Evolutionary conservation across 2,113 vertebrate species (phyloP), one percentile per base, ranked within the genome.

Genomic region (Siniperca chuatsi): DNA sequence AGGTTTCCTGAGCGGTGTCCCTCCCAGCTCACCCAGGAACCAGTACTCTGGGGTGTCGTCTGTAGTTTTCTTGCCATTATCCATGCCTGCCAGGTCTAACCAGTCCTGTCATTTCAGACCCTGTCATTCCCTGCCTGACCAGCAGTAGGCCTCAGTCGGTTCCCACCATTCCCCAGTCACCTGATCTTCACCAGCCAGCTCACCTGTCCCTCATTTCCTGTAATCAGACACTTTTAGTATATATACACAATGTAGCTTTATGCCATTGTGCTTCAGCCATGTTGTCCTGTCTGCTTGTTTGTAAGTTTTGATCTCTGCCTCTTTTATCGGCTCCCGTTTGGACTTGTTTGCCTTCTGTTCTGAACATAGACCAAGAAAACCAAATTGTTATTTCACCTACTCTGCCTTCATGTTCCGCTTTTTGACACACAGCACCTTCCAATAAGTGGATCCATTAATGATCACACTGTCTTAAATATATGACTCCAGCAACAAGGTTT

Each of bases 161-260:
- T 76, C 44, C 57, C 37, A 46, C 46, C 25, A 37, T 46, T 74
- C 35, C 18, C 42, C 42, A 50, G 61, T 66, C 50, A 50, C 23
- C 52, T 67, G 66, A 55, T 33, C 67, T 52, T 61, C 62, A 77
- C 66, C 62, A 67, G 75, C 50, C 16, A 33, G 75, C 62, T 42
- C 62, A 78, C 50, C 62, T 78, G 75, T 42, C 10, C 48, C 35
- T 23, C 37, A 46, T 40, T 35, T 54, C 42, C 55, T 10, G 8
- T 50, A 60, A 61, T 46, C 52, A 78, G 18, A 4, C 52, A 23
- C 16, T 8, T 13, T 9, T 44, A 4, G 16, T 20, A 29, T 9
- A 4, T 44, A 42, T 18, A 48, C 29, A 58, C 50, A 65, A 3
- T 54, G 37, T 21, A 37, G 25, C 29, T 20, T 77, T 15, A 15